Evolutionary conservation across 2,113 vertebrate genomes (phyloP).

Genomic region (Argyrosomus japonicus): DNA sequence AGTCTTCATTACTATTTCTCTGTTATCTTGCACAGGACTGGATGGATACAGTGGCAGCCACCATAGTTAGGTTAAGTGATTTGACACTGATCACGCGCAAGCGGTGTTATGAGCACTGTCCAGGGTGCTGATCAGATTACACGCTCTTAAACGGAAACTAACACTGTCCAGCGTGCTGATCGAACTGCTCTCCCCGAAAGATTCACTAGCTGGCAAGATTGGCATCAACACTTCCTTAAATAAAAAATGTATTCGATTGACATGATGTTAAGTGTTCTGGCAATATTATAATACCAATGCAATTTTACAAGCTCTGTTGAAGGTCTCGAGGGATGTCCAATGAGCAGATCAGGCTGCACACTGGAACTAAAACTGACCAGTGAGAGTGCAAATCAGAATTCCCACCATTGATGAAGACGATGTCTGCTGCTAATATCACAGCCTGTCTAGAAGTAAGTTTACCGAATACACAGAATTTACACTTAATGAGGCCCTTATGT

Average conservation of each 20-base stretch:
- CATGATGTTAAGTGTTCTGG: not conserved
- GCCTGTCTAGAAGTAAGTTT: not conserved
- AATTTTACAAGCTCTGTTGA: not conserved
- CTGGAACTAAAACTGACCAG: not conserved
- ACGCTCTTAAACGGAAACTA: too few species aligned
- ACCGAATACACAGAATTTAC: not conserved
- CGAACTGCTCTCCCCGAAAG: not conserved
- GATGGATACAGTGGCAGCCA: not conserved
- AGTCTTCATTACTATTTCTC: not conserved
- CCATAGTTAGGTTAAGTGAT: not conserved
- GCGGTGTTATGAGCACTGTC: conserved; percentile 7
- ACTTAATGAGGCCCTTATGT: conserved; percentile 6
- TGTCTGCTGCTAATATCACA: not conserved
- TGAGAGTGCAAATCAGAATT: not conserved
- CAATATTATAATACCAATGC: not conserved
- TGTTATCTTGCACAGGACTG: not conserved
- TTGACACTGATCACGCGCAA: conserved; percentile 3
- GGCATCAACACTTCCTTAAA: not conserved
- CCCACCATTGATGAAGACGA: not conserved
- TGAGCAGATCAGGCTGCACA: not conserved
- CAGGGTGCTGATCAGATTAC: conserved; percentile 14
- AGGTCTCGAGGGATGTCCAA: not conserved
- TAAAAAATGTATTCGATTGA: not conserved
- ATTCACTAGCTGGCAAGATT: not conserved
- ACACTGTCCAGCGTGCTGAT: too few species aligned